Evolutionary conservation across 2,113 vertebrate genomes (phyloP).

Genomic region (Felis chaus): DNA sequence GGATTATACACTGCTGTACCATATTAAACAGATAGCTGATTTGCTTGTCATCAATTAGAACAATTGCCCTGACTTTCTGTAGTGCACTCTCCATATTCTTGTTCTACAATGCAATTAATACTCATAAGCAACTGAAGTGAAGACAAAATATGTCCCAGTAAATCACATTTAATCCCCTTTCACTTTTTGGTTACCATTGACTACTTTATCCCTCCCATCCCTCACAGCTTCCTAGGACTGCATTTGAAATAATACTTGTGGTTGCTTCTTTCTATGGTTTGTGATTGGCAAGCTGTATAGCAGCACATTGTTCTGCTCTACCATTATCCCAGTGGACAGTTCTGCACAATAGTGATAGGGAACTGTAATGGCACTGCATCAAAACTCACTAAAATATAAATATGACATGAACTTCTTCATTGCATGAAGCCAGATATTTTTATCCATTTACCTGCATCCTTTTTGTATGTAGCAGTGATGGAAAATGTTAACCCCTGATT

Average conservation of each 20-base stretch:
- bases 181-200: conserved; percentile 37
- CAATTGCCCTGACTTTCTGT: conserved; percentile 35
- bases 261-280: conserved; percentile 52
- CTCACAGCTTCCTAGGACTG: conserved; percentile 15
- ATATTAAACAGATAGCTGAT: conserved; percentile 47
- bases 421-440: conserved; percentile 11
- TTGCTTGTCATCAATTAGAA: conserved; percentile 69
- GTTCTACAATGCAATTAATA: conserved; percentile 54
- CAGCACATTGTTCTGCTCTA: conserved; percentile 43
- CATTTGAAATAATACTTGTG: conserved; percentile 50
- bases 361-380: conserved; percentile 56
- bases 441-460: conserved; percentile 47
- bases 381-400: conserved; percentile 64
- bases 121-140: conserved; percentile 39
- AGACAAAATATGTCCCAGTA: conserved; percentile 59
- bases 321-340: conserved; percentile 61
- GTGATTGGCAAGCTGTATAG: conserved; percentile 62
- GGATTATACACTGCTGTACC: background rate
- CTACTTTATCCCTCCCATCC: conserved; percentile 19
- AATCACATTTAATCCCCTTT: conserved; percentile 68
- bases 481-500: conserved; percentile 46
- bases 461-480: background rate
- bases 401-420: conserved; percentile 55
- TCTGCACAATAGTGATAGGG: conserved; percentile 47
- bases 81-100: conserved; percentile 51